Evolutionary conservation across 2,797 vertebrate genomes (phyloP).

Genomic region (Esox masquinongy): DNA sequence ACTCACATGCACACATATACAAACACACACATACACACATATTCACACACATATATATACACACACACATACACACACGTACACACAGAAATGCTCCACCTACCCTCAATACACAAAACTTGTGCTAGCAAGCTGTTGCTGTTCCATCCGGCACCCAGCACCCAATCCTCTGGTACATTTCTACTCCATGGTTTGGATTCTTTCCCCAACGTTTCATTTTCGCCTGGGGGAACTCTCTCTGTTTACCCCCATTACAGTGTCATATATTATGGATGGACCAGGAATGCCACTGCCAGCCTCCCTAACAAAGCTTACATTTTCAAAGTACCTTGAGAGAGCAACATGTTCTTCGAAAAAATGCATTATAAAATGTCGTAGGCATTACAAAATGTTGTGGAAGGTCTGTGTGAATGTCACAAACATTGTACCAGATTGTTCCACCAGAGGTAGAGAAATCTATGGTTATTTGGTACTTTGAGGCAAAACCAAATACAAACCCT

Average conservation of each 20-base stretch:
- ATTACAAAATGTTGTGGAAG: background rate
- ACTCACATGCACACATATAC: background rate
- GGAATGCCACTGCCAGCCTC: slow-evolving; percentile 32
- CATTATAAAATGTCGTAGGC: background rate
- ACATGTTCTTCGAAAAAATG: background rate
- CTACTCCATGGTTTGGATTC: slow-evolving; percentile 44
- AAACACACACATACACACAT: background rate
- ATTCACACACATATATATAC: background rate
- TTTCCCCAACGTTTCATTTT: slow-evolving; percentile 58
- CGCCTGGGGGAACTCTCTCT: slow-evolving; percentile 59
- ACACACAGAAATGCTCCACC: background rate
- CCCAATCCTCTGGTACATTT: slow-evolving; percentile 22
- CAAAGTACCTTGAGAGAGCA: background rate
- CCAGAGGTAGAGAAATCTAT: slow-evolving; percentile 5
- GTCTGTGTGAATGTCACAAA: background rate
- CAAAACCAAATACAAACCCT: slow-evolving; percentile 35
- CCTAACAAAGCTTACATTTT: background rate
- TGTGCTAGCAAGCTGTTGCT: background rate
- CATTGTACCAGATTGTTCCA: background rate
- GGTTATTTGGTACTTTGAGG: slow-evolving; percentile 25
- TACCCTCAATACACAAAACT: background rate
- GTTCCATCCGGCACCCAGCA: slow-evolving; percentile 9
- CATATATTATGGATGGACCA: slow-evolving; percentile 69
- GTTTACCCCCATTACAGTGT: slow-evolving; percentile 64
- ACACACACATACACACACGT: background rate